Evolutionary conservation across 1,140 invertebrate genomes (phyloP), one percentile per base, ranked within the genome.

Genomic region (Drosophila sp.): DNA sequence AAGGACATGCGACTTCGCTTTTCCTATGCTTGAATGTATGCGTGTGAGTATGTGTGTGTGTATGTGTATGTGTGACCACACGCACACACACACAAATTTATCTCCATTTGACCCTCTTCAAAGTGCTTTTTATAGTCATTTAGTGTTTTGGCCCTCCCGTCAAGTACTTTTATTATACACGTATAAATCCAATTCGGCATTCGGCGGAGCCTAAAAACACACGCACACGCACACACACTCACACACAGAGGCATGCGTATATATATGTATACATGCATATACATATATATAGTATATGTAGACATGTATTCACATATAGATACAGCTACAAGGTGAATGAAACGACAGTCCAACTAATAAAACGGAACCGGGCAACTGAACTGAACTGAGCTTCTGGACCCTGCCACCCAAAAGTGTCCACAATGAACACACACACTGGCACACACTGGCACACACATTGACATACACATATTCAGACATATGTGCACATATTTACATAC

Each of bases 51-150:
- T n/a, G n/a, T n/a, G n/a, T n/a, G n/a, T n/a, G n/a, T n/a, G n/a
- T n/a, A n/a, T n/a, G n/a, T n/a, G n/a, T n/a, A 21, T 21, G 21
- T 21, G 21, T 21, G 50, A 59, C 62, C 53, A 72, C 67, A 50
- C 70, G 46, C 57, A 41, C 38, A 65, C 61, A 72, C 56, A 45
- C 59, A 84, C 87, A 91, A 90, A 91, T 91, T 91, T 91, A 91
- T 91, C 89, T 91, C 90, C 90, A 91, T 91, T 91, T 91, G 90
- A 91, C 90, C 90, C 90, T 91, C 90, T 91, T 91, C 90, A 91
- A 91, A 91, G 87, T 91, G 87, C 87, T 91, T 87, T 91, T 89
- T 91, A 90, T 90, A 90, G 89, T 81, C 81, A 90, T 90, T 91
- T 91, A 90, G 86, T 82, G 90, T 84, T 75, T 89, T 90, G 80